phyloP scores from a whole-genome alignment of 2,888 invertebrate genomes.

The Polymixis lichenea region DNA sequence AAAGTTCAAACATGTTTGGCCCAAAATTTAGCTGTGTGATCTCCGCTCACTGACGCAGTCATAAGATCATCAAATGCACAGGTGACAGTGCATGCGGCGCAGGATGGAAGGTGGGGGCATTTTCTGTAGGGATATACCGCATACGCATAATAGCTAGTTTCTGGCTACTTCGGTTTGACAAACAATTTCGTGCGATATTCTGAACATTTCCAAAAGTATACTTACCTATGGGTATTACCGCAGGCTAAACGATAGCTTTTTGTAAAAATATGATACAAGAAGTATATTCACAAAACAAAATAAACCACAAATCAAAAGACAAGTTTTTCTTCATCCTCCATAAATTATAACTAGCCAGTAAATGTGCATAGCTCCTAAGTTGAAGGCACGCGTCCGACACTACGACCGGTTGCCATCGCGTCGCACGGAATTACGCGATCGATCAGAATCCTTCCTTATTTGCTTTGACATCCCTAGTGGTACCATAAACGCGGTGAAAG shows the following conservation, averaged over 20 bases:
- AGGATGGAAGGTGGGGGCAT: too few species aligned
- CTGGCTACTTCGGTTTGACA: background rate
- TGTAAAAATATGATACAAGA: background rate
- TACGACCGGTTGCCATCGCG: constrained; percentile 42
- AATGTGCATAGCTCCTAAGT: constrained; percentile 36
- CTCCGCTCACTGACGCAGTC: too few species aligned
- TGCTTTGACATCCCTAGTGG: constrained; percentile 49
- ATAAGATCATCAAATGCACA: too few species aligned
- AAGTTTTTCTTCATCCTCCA: constrained; percentile 9
- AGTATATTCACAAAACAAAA: background rate
- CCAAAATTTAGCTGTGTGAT: too few species aligned
- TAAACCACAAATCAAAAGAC: constrained; percentile 4
- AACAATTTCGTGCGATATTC: background rate
- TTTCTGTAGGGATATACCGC: too few species aligned
- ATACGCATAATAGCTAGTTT: background rate
- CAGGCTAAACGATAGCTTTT: too few species aligned
- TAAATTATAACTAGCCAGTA: constrained; percentile 29
- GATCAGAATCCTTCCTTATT: constrained; percentile 66
- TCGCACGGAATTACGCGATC: constrained; percentile 61
- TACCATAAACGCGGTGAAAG: constrained; percentile 54
- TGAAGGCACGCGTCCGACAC: constrained; percentile 40
- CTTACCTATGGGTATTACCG: too few species aligned
- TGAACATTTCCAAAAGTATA: too few species aligned
- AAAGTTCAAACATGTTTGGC: too few species aligned
- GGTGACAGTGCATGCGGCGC: too few species aligned